Conservation (phyloP, 2,888 invertebrate genomes). For the Magallana nippona region DNA sequence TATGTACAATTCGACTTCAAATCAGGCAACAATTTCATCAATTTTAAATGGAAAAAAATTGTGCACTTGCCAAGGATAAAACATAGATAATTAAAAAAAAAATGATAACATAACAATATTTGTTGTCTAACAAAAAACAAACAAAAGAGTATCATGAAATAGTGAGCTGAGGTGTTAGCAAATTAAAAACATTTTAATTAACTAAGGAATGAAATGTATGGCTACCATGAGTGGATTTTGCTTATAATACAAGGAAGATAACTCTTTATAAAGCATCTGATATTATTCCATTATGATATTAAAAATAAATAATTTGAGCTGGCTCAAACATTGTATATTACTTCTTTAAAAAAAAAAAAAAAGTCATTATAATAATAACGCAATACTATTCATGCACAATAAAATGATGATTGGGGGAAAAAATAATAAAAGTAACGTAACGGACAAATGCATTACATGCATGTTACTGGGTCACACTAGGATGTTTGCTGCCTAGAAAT, state of each 20-base stretch:
- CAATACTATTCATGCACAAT: neutral
- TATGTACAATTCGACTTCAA: conserved; percentile 15
- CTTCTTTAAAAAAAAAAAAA: neutral
- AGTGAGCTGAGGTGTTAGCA: neutral
- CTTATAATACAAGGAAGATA: neutral
- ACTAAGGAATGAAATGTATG: neutral
- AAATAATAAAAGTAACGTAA: neutral
- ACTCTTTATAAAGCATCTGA: neutral
- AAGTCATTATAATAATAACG: neutral
- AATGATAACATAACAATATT: conserved; percentile 14
- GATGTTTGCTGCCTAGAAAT: conserved; percentile 24
- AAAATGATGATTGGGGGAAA: neutral
- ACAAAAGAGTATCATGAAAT: conserved; percentile 28
- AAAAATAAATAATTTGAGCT: conserved; percentile 22
- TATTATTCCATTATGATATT: neutral
- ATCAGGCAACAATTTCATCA: neutral
- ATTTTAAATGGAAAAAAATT: conserved; percentile 17
- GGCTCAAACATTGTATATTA: conserved; percentile 21
- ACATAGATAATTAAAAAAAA: conserved; percentile 11
- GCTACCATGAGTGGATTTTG: neutral
- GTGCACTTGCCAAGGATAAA: conserved; percentile 1
- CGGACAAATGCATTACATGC: conserved; percentile 15
- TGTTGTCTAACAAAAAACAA: conserved; percentile 17
- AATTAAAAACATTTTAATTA: conserved; percentile 2
- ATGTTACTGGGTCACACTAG: neutral